A percentile compares a stretch with the other conserved stretches of the same genome.
Evolutionary conservation across 2,888 invertebrate genomes (phyloP).

Genomic region (Eurytoma californica): DNA sequence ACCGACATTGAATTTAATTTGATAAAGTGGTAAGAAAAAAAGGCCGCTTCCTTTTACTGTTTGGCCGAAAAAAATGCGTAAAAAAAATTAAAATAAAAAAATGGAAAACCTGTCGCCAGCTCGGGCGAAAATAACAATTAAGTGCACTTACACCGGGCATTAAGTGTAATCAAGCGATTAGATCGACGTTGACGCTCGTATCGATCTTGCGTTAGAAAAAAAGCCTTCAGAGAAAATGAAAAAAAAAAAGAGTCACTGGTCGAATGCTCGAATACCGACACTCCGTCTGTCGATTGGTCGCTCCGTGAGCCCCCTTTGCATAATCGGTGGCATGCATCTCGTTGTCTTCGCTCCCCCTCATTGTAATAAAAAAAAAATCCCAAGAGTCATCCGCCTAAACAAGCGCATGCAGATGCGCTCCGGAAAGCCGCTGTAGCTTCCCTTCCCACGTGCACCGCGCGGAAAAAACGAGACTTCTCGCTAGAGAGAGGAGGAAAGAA

Average conservation of each 20-base stretch:
- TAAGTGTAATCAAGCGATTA: conserved; percentile 3
- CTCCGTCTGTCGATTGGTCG: not conserved
- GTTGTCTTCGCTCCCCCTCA: not conserved
- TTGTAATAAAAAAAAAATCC: conserved; percentile 23
- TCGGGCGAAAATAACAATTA: conserved; percentile 26
- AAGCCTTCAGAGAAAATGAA: not conserved
- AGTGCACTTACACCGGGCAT: not conserved
- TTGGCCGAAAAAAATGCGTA: not conserved
- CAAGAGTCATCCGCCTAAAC: conserved; percentile 33
- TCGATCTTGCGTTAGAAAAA: conserved; percentile 15
- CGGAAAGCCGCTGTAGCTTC: not conserved
- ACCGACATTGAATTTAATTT: conserved; percentile 40
- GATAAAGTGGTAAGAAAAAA: not conserved
- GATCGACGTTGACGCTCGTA: conserved; percentile 27
- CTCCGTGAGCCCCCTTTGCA: conserved; percentile 3
- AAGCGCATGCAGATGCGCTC: not conserved
- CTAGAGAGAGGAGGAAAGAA: too few relatives aligned
- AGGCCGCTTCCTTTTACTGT: not conserved
- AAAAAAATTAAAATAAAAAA: conserved; percentile 16
- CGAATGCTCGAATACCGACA: too few relatives aligned
- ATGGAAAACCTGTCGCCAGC: not conserved
- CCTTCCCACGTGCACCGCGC: not conserved
- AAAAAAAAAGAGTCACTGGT: not conserved
- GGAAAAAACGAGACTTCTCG: too few relatives aligned
- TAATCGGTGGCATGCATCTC: not conserved